Evolutionary conservation across 2,888 invertebrate genomes (phyloP).

Genomic region (Perithous albicinctus): DNA sequence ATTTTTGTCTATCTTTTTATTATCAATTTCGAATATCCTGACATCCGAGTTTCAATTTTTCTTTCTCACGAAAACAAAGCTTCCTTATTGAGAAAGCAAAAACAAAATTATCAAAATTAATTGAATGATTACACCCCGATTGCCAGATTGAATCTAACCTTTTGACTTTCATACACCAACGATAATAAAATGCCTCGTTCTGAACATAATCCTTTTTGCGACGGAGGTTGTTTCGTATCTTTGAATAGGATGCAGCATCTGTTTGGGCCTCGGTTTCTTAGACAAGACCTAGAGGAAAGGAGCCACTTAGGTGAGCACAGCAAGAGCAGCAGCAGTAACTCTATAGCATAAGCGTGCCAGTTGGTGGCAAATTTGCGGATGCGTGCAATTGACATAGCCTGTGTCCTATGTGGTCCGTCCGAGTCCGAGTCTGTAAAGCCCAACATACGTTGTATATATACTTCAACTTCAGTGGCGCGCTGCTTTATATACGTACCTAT

Average conservation of each 20-base stretch:
- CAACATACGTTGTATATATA: constrained; percentile 47
- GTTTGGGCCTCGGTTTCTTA: constrained; percentile 1
- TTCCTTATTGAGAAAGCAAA: too few species aligned
- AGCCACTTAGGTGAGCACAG: constrained; percentile 53
- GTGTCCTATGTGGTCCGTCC: constrained; percentile 68
- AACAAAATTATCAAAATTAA: too few species aligned
- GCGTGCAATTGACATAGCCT: constrained; percentile 83
- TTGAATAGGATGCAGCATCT: neutral
- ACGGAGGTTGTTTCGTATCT: neutral
- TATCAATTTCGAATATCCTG: too few species aligned
- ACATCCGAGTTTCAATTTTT: too few species aligned
- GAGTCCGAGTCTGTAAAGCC: constrained; percentile 32
- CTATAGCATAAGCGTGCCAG: constrained; percentile 82
- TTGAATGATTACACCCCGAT: too few species aligned
- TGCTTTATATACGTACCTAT: constrained; percentile 37
- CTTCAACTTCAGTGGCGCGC: neutral
- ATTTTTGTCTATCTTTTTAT: too few species aligned
- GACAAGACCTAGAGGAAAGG: constrained; percentile 33
- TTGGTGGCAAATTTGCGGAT: constrained; percentile 84
- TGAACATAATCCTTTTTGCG: neutral
- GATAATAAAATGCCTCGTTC: neutral
- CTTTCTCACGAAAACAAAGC: too few species aligned
- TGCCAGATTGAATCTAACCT: neutral
- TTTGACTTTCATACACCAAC: neutral
- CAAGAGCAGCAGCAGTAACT: constrained; percentile 74